These are phyloP conservation scores for Venustaconcha ellipsiformis DNA, from an alignment of 1,140 invertebrate species.

Conservation along the genomic window DNA sequence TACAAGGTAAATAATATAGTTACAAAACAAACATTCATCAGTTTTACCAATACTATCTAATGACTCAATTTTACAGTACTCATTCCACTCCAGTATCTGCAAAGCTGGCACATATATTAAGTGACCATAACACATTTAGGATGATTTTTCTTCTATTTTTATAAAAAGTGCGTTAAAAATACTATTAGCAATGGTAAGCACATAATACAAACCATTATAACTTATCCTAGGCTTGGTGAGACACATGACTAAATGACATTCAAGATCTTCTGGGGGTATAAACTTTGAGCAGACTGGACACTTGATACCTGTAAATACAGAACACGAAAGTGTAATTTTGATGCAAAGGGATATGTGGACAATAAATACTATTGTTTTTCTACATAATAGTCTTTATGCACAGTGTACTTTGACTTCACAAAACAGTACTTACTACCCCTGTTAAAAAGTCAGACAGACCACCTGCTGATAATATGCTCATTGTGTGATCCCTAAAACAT, in stretches of 20 bases:
- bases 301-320: conserved; percentile 63
- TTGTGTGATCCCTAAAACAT: no score
- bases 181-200: neutral
- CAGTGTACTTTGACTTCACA: no score
- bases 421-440: no score
- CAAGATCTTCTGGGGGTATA: conserved; percentile 96
- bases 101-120: neutral
- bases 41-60: no score
- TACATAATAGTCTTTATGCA: no score
- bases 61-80: neutral
- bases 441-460: no score
- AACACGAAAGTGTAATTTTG: conserved; percentile 12
- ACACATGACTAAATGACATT: conserved; percentile 99
- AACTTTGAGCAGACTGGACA: conserved; percentile 99
- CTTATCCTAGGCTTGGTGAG: conserved; percentile 97
- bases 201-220: conserved; percentile 88
- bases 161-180: neutral
- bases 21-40: no score
- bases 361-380: no score
- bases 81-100: neutral
- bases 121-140: neutral
- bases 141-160: no score
- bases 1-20: no score
- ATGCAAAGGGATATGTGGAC: no score
- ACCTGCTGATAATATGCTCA: no score